phyloP scores from a whole-genome alignment of 53 echinoderm and acorn worm species.

The Temnopleurus reevesii region DNA sequence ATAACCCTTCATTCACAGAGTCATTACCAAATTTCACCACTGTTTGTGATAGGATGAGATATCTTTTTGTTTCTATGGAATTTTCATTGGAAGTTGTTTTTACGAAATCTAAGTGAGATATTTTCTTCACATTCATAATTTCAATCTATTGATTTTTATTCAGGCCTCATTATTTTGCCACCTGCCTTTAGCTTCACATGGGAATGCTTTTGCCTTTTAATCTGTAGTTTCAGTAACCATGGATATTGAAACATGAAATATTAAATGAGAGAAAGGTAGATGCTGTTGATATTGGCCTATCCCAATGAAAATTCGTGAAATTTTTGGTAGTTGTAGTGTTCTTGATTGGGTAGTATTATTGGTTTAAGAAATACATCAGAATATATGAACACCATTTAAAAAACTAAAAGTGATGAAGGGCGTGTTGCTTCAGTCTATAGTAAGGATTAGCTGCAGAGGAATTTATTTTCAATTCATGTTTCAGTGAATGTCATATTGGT shows the following conservation, averaged over 20 bases:
- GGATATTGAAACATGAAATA: neutral
- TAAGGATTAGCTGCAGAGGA: neutral
- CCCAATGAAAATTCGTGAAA: too few species aligned
- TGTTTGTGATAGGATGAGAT: neutral
- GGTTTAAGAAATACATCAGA: neutral
- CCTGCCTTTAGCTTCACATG: neutral
- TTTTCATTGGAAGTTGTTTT: too few species aligned
- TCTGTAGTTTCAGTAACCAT: neutral
- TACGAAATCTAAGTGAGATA: too few species aligned
- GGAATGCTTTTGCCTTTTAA: neutral
- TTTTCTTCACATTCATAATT: too few species aligned
- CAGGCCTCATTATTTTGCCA: neutral
- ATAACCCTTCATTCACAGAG: too few species aligned
- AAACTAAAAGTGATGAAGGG: neutral
- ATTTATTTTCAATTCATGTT: constrained; percentile 6
- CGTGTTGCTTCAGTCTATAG: neutral
- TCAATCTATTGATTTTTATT: too few species aligned
- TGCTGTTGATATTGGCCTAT: too few species aligned
- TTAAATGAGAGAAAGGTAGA: neutral
- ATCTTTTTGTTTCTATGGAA: too few species aligned
- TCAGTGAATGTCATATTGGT: constrained; percentile 7
- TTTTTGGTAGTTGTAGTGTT: too few species aligned
- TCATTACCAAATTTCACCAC: neutral
- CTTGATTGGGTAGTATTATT: too few species aligned
- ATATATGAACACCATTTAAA: neutral